Evolutionary conservation across 1,140 invertebrate species (phyloP).

Genomic region (Medauroidea extradentata): DNA sequence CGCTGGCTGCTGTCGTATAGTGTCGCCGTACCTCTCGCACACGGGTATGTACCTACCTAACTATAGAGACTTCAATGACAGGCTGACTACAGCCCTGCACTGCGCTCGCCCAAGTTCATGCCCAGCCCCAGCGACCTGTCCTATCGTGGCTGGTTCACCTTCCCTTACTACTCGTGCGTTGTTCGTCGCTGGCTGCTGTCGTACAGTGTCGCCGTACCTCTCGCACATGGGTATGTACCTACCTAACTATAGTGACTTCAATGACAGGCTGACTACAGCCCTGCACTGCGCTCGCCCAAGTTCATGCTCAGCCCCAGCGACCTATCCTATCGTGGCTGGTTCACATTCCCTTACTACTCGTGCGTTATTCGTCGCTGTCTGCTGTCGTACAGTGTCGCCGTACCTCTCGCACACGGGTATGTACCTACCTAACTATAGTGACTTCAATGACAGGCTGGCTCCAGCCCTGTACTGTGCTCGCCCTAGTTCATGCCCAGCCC

Average conservation of each 20-base stretch:
- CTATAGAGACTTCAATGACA: too few species aligned
- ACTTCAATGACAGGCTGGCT: too few species aligned
- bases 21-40: conserved; percentile 61
- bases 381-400: conserved; percentile 70
- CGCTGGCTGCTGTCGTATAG: conserved; percentile 76
- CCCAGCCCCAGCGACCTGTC: conserved; percentile 52
- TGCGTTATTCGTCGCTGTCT: conserved; percentile 67
- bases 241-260: too few species aligned
- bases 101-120: conserved; percentile 68
- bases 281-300: conserved; percentile 58
- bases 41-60: conserved; percentile 53
- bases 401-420: conserved; percentile 58
- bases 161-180: conserved; percentile 72
- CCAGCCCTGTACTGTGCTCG: too few species aligned
- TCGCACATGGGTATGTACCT: conserved; percentile 54
- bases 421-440: too few species aligned
- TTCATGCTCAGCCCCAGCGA: conserved; percentile 58
- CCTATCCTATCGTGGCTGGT: conserved; percentile 65
- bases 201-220: conserved; percentile 67
- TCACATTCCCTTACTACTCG: conserved; percentile 76
- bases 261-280: conserved; percentile 22
- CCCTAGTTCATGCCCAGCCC: conserved; percentile 40
- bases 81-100: conserved; percentile 31
- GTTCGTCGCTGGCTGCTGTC: conserved; percentile 68
- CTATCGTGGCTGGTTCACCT: conserved; percentile 73